A percentile compares a stretch with the other conserved stretches of the same genome.
phyloP scores from a whole-genome alignment of 2,888 invertebrate genomes.

The Macrosiphum euphorbiae region DNA sequence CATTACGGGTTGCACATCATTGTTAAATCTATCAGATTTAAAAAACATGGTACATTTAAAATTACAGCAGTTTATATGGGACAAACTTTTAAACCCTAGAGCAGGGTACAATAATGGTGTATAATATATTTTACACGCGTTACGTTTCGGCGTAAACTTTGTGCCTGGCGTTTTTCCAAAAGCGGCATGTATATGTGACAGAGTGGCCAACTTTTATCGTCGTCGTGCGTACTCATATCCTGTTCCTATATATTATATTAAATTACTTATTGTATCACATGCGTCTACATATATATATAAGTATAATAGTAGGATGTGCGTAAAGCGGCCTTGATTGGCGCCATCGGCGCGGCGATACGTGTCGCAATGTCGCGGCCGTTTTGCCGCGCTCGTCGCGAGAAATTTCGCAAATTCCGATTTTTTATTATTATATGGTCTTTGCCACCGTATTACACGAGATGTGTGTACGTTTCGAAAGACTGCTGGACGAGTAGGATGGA shows the following conservation, averaged over 20 bases:
- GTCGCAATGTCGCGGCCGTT: conserved; percentile 18
- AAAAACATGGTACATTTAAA: neutral
- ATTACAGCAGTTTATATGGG: neutral
- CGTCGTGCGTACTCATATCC: neutral
- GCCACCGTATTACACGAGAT: neutral
- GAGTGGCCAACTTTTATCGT: neutral
- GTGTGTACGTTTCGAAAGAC: conserved; percentile 32
- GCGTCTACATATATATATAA: neutral
- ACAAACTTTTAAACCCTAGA: no score
- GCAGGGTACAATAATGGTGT: no score
- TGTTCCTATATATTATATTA: conserved; percentile 1
- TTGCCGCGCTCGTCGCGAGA: neutral
- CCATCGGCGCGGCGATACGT: conserved; percentile 15
- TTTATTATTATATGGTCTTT: neutral
- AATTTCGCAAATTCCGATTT: conserved; percentile 45
- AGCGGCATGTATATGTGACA: neutral
- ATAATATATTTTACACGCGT: neutral
- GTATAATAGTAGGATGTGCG: conserved; percentile 18
- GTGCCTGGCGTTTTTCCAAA: neutral
- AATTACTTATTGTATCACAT: neutral
- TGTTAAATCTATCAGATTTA: neutral
- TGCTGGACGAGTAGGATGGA: neutral
- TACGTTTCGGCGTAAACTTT: neutral
- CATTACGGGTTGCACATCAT: neutral
- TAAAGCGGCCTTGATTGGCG: conserved; percentile 39